Evolutionary conservation across 2,797 vertebrate species (phyloP).

Genomic region (Tympanoctomys barrerae): DNA sequence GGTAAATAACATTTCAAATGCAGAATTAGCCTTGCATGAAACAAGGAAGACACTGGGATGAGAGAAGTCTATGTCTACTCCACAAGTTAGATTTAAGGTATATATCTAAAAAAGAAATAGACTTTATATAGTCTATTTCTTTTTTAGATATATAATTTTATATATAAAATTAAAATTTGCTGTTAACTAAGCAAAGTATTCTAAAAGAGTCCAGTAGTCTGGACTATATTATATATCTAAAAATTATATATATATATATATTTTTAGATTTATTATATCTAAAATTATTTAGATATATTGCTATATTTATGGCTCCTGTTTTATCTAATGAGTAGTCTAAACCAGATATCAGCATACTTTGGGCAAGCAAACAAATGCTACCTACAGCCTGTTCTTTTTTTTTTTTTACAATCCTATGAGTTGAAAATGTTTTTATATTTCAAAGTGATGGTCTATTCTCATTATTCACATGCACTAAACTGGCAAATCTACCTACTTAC

Average conservation of each 20-base stretch:
- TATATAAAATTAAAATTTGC: no score
- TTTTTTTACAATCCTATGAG: neutral
- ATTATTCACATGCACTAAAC: neutral
- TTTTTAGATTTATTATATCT: no score
- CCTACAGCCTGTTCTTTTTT: neutral
- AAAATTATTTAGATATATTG: no score
- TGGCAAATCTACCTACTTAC: neutral
- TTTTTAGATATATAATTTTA: no score
- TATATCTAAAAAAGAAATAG: neutral
- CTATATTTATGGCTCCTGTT: neutral
- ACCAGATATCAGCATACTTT: neutral
- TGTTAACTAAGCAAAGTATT: no score
- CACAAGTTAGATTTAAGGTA: neutral
- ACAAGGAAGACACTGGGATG: neutral
- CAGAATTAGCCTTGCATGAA: neutral
- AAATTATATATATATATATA: no score
- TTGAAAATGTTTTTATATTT: neutral
- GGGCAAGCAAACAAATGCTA: neutral
- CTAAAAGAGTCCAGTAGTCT: no score
- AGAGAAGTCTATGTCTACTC: neutral
- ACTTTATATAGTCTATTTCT: no score
- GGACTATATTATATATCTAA: no score
- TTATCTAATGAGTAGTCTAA: neutral
- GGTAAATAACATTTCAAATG: neutral
- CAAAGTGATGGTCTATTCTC: neutral